A percentile compares a stretch with the other conserved stretches of the same genome.
Evolutionary conservation across 2,797 vertebrate species (phyloP).

Genomic region (Sebastes cheni): DNA sequence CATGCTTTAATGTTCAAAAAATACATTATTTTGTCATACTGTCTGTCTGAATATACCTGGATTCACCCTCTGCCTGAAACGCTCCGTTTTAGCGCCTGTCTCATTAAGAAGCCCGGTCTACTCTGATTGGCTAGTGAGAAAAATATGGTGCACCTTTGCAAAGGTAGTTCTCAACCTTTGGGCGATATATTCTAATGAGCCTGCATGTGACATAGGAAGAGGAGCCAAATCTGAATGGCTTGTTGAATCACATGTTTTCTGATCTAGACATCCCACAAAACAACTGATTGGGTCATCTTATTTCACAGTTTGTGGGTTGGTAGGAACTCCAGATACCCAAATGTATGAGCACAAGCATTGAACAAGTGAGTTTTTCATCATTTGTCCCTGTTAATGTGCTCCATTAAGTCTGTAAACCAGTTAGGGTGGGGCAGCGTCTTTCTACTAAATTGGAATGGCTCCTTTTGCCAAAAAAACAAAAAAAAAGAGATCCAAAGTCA

Average conservation of each 20-base stretch:
- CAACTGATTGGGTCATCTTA: background rate
- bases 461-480: constrained; percentile 34
- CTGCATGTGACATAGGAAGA: background rate
- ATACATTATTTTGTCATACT: background rate
- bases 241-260: background rate
- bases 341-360: background rate
- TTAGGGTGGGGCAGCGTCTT: constrained; percentile 30
- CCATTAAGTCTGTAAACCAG: constrained; percentile 47
- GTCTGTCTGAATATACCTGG: background rate
- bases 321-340: background rate
- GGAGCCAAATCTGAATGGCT: background rate
- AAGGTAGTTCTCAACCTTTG: background rate
- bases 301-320: background rate
- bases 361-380: background rate
- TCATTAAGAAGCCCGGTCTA: background rate
- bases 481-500: constrained; percentile 46
- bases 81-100: background rate
- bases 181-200: background rate
- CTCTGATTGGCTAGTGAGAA: too few relatives aligned
- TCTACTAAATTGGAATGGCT: constrained; percentile 39
- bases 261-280: background rate
- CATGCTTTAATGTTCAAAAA: background rate
- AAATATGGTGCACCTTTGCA: background rate
- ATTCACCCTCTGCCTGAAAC: background rate
- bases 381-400: constrained; percentile 17